These are phyloP conservation scores for Zygogramma bicolorata DNA, from an alignment of 2,888 invertebrate species.

Conservation along the genomic window DNA sequence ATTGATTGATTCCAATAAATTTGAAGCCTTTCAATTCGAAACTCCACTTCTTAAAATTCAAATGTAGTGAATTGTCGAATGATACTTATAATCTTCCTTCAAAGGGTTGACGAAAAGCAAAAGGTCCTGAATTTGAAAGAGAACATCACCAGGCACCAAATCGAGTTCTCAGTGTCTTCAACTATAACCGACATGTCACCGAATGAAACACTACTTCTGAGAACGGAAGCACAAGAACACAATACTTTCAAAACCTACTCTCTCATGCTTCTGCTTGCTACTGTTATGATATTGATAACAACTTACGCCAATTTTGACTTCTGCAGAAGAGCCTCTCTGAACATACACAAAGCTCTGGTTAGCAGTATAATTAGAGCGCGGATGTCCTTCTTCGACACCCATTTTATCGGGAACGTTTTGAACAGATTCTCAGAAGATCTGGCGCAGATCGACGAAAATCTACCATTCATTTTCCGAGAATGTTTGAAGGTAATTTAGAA, in stretches of 20 bases:
- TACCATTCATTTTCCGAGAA: constrained; percentile 50
- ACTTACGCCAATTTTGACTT: constrained; percentile 76
- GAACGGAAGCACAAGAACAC: constrained; percentile 10
- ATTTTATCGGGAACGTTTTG: constrained; percentile 58
- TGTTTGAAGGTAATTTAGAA: constrained; percentile 51
- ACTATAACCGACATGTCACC: neutral
- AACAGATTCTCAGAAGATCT: constrained; percentile 59
- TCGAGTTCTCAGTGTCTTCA: neutral
- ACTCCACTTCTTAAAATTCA: no score
- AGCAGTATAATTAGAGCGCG: constrained; percentile 50
- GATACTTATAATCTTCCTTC: constrained; percentile 19
- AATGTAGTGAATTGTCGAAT: no score
- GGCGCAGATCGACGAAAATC: constrained; percentile 54
- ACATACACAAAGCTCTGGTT: constrained; percentile 56
- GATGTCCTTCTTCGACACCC: constrained; percentile 57
- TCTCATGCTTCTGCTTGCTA: constrained; percentile 33
- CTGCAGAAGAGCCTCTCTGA: constrained; percentile 77
- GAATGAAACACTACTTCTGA: neutral
- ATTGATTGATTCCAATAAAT: no score
- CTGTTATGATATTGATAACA: constrained; percentile 38
- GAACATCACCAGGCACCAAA: constrained; percentile 20
- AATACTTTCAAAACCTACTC: constrained; percentile 34
- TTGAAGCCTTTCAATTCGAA: no score
- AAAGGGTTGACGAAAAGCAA: constrained; percentile 50
- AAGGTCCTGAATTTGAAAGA: constrained; percentile 27